These are phyloP conservation scores for Notodonta dromedarius DNA, from an alignment of 2,888 invertebrate species.

Conservation along the genomic window DNA sequence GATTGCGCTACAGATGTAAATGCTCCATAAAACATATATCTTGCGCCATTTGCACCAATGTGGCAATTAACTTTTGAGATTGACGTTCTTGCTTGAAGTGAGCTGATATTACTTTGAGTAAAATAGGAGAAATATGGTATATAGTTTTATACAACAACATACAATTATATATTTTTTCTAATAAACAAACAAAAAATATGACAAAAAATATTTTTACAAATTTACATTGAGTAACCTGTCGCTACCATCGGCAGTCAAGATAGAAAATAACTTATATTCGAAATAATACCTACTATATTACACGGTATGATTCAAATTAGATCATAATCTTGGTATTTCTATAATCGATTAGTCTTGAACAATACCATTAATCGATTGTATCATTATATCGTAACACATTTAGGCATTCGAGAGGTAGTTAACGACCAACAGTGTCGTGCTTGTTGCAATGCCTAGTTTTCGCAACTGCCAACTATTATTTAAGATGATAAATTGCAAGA, in stretches of 20 bases:
- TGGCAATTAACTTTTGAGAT: background rate
- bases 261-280: background rate
- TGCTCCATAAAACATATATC: too few relatives aligned
- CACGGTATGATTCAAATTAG: constrained; percentile 22
- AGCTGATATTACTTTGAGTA: background rate
- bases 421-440: constrained; percentile 29
- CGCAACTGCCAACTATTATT: constrained; percentile 31
- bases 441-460: constrained; percentile 34
- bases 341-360: constrained; percentile 26
- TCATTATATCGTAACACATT: constrained; percentile 26
- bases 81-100: background rate
- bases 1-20: too few relatives aligned
- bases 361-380: constrained; percentile 30
- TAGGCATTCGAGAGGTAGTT: constrained; percentile 27
- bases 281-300: constrained; percentile 18
- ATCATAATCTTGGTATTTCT: constrained; percentile 19
- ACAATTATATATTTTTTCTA: too few relatives aligned
- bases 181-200: background rate
- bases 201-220: background rate
- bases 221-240: background rate
- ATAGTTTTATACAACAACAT: too few relatives aligned
- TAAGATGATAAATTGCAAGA: constrained; percentile 27
- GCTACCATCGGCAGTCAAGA: background rate
- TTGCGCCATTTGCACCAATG: too few relatives aligned
- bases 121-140: background rate